A percentile compares a stretch with the other conserved stretches of the same genome.
Conservation (phyloP, 2,888 invertebrate species). For the Apamea crenata region DNA sequence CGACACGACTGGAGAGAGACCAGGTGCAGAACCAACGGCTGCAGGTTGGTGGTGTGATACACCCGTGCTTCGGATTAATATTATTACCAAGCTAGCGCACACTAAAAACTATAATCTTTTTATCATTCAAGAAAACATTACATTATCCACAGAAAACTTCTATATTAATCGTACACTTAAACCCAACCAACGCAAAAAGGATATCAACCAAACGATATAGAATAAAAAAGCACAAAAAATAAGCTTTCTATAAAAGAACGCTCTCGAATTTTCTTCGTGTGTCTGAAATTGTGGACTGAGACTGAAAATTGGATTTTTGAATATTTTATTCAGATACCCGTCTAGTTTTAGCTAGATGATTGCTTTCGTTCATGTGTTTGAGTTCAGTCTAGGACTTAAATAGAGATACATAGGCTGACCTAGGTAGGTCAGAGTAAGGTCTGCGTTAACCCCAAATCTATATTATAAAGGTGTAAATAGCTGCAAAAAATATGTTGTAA, state of each 20-base stretch:
- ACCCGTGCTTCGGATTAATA: background rate
- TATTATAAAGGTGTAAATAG: no score
- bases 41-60: no score
- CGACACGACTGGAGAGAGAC: no score
- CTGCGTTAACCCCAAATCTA: background rate
- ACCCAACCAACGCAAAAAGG: background rate
- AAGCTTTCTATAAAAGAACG: slow-evolving; percentile 13
- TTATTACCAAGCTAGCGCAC: background rate
- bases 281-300: slow-evolving; percentile 46
- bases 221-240: slow-evolving; percentile 28
- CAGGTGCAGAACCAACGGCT: no score
- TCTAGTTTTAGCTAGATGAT: slow-evolving; percentile 19
- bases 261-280: slow-evolving; percentile 41
- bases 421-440: background rate
- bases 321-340: slow-evolving; percentile 42
- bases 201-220: background rate
- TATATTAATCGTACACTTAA: slow-evolving; percentile 12
- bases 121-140: background rate
- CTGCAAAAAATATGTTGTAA: background rate
- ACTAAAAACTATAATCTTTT: background rate
- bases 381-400: slow-evolving; percentile 8
- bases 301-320: slow-evolving; percentile 44
- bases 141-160: background rate
- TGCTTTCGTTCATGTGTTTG: slow-evolving; percentile 41
- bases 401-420: background rate